Base-by-base conservation (phyloP, 1,140 invertebrate species). In the Listronotus bonariensis region DNA sequence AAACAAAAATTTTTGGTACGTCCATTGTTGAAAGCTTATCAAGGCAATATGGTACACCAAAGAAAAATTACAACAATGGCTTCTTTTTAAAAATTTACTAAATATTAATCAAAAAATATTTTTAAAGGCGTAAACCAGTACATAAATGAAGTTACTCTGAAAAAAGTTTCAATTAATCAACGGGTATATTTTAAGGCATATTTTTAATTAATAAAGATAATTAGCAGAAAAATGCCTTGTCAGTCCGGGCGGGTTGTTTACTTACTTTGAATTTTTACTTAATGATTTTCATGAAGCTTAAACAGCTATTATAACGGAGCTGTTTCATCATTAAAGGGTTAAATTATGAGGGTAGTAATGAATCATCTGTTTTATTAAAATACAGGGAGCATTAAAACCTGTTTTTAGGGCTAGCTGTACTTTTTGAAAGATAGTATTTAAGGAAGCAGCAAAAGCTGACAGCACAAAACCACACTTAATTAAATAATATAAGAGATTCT, bases 161-260 rank as follows among this genome's bases (percentile, higher is more conserved):
- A 4, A 17, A 17, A 26, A 34, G 31, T 17, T 15, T 57, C 57
- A 65, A 65, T 65, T 65, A 65, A 65, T 65, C 63, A 65, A 43
- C 18, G 63, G 36, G 38, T 48, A 40, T 43, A 43, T 41, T 32
- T 14, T 58, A 12, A 14, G 45, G 20, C 45, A 26, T 54, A 57
- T 65, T 52, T 65, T 65, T 65, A 65, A 65, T 65, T 65, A 65
- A 38, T 45, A 51, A 40, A 65, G 15, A 51, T 65, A 65, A 65
- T 65, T 65, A 65, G 54, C 41, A 31, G 41, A 57, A 65, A 65
- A 58, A 58, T 65, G 63, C 63, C 54, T 53, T 65, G 63, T 65
- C 63, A 65, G 63, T 38, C 14, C 57, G 46, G 57, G 57, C 57
- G 57, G 57, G 62, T 41, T 55, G 15, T 49, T 49, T 64, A 57